Evolutionary conservation across 1,140 invertebrate genomes (phyloP).

Genomic region (Littorina saxatilis): DNA sequence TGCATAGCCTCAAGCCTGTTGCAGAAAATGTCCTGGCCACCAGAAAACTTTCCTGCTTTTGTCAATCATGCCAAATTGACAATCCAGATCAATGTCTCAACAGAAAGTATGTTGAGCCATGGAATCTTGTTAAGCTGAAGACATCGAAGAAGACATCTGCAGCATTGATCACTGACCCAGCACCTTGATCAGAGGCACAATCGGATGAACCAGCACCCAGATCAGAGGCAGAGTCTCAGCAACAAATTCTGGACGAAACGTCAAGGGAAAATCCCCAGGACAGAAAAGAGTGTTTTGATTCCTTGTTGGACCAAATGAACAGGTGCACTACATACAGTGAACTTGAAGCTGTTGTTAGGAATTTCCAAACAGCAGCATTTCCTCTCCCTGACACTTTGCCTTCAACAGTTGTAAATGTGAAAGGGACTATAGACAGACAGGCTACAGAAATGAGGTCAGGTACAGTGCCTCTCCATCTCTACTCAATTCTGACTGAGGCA

Average conservation of each 20-base stretch:
- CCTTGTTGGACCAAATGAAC: neutral
- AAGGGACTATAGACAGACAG: neutral
- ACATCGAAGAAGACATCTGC: too few species aligned
- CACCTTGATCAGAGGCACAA: too few species aligned
- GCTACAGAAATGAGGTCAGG: neutral
- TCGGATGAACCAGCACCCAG: too few species aligned
- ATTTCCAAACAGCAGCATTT: too few species aligned
- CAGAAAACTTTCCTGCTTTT: slow-evolving; percentile 6
- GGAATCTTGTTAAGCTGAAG: neutral
- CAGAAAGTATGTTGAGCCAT: neutral
- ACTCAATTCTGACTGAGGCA: neutral
- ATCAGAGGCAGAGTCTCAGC: too few species aligned
- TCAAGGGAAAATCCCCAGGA: neutral
- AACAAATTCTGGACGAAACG: neutral
- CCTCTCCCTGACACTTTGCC: too few species aligned
- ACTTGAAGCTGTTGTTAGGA: neutral
- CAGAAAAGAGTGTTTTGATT: too few species aligned
- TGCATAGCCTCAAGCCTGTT: neutral
- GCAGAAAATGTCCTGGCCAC: neutral
- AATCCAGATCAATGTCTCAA: neutral
- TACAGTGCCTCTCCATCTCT: neutral
- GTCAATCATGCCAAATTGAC: neutral
- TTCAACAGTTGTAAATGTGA: neutral
- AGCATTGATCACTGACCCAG: too few species aligned
- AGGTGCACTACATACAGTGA: neutral